phyloP scores from a whole-genome alignment of 2,888 invertebrate genomes.

The Cartodere bifasciata region DNA sequence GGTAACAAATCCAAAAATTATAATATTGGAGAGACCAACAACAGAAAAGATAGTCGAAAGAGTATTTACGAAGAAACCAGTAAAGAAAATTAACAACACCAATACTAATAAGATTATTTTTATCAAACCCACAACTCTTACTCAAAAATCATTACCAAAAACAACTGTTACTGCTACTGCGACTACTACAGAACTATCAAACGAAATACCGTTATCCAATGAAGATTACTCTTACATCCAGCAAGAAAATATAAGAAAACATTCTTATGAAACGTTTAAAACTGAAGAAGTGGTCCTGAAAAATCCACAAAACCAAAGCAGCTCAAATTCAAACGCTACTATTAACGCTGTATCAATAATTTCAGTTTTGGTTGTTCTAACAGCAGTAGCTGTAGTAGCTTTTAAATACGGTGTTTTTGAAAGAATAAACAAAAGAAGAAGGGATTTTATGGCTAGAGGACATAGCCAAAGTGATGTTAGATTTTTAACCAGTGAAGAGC shows the following conservation, averaged over 20 bases:
- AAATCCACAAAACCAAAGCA: not conserved
- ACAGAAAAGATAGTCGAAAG: not conserved
- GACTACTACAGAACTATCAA: constrained; percentile 1
- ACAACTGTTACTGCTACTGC: too few relatives aligned
- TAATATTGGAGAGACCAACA: constrained; percentile 3
- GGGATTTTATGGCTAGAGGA: constrained; percentile 18
- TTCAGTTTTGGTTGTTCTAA: not conserved
- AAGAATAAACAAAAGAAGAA: not conserved
- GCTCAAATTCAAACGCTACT: not conserved
- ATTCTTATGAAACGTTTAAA: not conserved
- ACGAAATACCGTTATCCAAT: constrained; percentile 6
- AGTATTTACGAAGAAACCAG: not conserved
- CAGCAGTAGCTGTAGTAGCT: not conserved
- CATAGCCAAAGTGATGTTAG: constrained; percentile 41
- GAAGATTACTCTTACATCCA: too few relatives aligned
- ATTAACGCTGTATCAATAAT: not conserved
- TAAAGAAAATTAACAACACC: not conserved
- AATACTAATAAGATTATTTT: constrained; percentile 1
- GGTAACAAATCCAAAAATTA: constrained; percentile 1
- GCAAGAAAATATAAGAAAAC: too few relatives aligned
- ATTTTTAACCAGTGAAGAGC: constrained; percentile 42
- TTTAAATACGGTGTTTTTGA: not conserved
- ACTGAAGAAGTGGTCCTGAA: not conserved
- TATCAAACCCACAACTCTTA: not conserved
- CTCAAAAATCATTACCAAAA: too few relatives aligned